phyloP scores from a whole-genome alignment of 2,113 vertebrate species.

The pig (Sus scrofa) region T2T-Sscrofa CM000812.6:80490501-80491000 shows the following conservation, averaged over 20 bases:
- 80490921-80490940: rapidly evolving
- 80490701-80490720: background rate
- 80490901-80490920: background rate
- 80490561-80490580: background rate
- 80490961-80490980: background rate
- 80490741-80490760: background rate
- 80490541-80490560: background rate
- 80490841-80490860: background rate
- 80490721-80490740: background rate
- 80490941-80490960: background rate
- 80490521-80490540: background rate
- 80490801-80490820: background rate
- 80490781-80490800: background rate
- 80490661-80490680: background rate
- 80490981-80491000: background rate
- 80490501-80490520: background rate
- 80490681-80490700: background rate
- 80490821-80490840: background rate
- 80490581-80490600: background rate
- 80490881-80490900: background rate
- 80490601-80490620: background rate
- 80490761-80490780: background rate
- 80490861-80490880: background rate
- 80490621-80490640: background rate
- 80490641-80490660: background rate